Percentiles rank a stretch among this genome's conserved stretches.
Conservation (phyloP, 2,888 invertebrate genomes). For the Euproctis similis region DNA sequence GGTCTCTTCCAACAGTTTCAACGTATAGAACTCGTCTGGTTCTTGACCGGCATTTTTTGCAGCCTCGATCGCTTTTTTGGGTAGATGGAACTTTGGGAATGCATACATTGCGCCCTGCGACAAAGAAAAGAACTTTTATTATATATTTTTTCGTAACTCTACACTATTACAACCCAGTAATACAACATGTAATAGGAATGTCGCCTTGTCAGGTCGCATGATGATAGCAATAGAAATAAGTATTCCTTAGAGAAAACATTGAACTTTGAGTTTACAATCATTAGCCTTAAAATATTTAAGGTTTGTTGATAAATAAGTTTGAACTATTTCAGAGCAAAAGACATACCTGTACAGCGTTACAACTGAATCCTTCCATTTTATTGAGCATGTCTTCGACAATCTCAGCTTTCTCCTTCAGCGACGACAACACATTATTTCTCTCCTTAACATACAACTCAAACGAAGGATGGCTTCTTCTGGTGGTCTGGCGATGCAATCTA, state of each 20-base stretch:
- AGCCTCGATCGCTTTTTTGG: conserved; percentile 86
- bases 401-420: conserved; percentile 83
- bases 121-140: conserved; percentile 3
- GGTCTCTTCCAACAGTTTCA: conserved; percentile 87
- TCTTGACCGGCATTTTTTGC: conserved; percentile 83
- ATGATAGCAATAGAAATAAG: too few relatives aligned
- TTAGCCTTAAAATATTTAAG: too few relatives aligned
- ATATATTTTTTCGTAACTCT: neutral
- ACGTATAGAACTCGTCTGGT: conserved; percentile 92
- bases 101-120: conserved; percentile 93
- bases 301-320: too few relatives aligned
- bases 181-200: too few relatives aligned
- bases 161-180: too few relatives aligned
- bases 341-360: conserved; percentile 80
- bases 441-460: conserved; percentile 85
- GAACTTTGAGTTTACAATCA: too few relatives aligned
- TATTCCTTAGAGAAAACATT: too few relatives aligned
- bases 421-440: conserved; percentile 79
- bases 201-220: too few relatives aligned
- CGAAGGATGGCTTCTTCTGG: conserved; percentile 89
- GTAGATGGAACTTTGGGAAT: conserved; percentile 88
- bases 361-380: conserved; percentile 86
- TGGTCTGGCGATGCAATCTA: conserved; percentile 84
- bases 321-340: too few relatives aligned
- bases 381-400: conserved; percentile 92